Conservation (phyloP, 92 coral and sea anemone genomes). For the Porites lobata region DNA sequence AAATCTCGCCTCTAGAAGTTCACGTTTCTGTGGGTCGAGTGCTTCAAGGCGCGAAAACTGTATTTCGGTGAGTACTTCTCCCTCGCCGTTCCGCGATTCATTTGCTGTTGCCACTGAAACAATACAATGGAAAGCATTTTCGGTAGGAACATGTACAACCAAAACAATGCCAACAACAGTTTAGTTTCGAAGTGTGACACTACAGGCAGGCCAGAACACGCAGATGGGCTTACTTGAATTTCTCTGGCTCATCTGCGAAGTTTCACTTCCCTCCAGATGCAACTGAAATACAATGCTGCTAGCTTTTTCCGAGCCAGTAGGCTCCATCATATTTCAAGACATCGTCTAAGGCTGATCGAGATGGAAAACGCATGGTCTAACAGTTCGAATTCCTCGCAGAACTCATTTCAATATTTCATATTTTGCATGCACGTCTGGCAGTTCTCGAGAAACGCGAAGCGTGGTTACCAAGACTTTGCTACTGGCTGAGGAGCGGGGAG, state of each 20-base stretch:
- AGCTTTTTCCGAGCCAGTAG: conserved; percentile 66
- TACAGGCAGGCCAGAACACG: neutral
- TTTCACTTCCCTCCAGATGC: conserved; percentile 83
- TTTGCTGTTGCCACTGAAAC: conserved; percentile 59
- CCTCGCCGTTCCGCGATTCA: conserved; percentile 19
- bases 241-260: conserved; percentile 40
- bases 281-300: conserved; percentile 66
- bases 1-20: conserved; percentile 92
- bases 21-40: conserved; percentile 93
- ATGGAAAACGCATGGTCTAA: conserved; percentile 1
- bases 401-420: neutral
- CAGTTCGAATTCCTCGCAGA: neutral
- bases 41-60: conserved; percentile 95
- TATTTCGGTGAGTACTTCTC: conserved; percentile 13
- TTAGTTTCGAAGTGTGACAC: neutral
- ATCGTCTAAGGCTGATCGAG: conserved; percentile 6
- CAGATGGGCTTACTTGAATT: conserved; percentile 7
- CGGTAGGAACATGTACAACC: too few relatives aligned
- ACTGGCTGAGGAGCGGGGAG: neutral
- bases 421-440: neutral
- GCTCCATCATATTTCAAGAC: conserved; percentile 74
- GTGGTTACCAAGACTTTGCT: conserved; percentile 6
- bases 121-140: neutral
- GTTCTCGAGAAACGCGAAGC: conserved; percentile 2
- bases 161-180: neutral